These are phyloP conservation scores for Hormiphora californensis DNA, from an alignment of 37 sponge, comb jelly and placozoan species.

Conservation along the genomic window DNA sequence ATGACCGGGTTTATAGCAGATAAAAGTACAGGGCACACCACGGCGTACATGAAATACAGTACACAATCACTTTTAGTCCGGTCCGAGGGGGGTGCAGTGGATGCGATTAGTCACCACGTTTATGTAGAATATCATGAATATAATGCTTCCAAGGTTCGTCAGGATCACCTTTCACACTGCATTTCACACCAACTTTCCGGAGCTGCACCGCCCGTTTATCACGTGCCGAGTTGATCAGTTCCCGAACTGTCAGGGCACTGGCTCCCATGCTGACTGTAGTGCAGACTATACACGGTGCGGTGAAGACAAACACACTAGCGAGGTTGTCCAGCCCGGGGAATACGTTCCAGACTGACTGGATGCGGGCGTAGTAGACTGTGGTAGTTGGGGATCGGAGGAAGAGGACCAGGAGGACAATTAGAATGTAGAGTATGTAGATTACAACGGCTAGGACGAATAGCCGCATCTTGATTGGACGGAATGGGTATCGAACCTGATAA, in stretches of 20 bases:
- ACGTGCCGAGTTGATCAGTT: background rate
- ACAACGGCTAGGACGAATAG: background rate
- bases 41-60: slow-evolving; percentile 27
- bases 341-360: slow-evolving; percentile 13
- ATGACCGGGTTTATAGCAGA: slow-evolving; percentile 18
- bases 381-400: background rate
- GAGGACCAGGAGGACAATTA: background rate
- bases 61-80: slow-evolving; percentile 3
- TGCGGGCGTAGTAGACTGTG: background rate
- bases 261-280: background rate
- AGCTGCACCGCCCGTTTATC: slow-evolving; percentile 1
- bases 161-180: slow-evolving; percentile 14
- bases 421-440: slow-evolving; percentile 9
- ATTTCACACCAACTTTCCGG: background rate
- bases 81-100: background rate
- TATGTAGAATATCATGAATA: slow-evolving; percentile 14
- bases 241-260: background rate
- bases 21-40: background rate
- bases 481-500: slow-evolving; percentile 14
- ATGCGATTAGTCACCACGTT: background rate
- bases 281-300: slow-evolving; percentile 3
- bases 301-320: background rate
- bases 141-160: slow-evolving; percentile 15
- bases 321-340: background rate
- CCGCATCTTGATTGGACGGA: background rate